These are phyloP conservation scores for Athalia rosae DNA, from an alignment of 2,888 invertebrate genomes.

Conservation along the genomic window DNA sequence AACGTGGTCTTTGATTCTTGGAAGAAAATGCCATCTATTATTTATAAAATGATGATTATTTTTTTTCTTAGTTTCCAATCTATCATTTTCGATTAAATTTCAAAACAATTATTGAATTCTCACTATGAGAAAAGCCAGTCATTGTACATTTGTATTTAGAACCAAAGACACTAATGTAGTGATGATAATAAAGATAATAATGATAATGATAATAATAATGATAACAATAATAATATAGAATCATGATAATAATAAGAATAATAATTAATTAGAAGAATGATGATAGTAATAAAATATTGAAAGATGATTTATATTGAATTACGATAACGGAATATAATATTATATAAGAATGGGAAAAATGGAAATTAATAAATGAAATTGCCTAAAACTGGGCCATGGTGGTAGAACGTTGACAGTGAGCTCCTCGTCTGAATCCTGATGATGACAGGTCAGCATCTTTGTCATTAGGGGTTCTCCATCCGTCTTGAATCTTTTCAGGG, in stretches of 20 bases:
- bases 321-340: constrained; percentile 50
- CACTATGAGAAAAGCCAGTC: constrained; percentile 4
- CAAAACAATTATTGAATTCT: constrained; percentile 1
- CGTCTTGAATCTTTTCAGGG: constrained; percentile 72
- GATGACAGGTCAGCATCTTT: constrained; percentile 65
- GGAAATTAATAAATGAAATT: constrained; percentile 71
- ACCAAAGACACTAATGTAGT: constrained; percentile 43
- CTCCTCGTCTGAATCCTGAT: constrained; percentile 73
- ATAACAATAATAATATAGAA: constrained; percentile 51
- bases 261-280: constrained; percentile 46
- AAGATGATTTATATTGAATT: constrained; percentile 46
- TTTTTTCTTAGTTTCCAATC: not conserved
- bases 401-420: constrained; percentile 73
- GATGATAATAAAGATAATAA: constrained; percentile 44
- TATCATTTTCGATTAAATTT: not conserved
- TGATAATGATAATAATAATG: constrained; percentile 49
- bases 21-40: constrained; percentile 22
- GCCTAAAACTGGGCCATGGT: constrained; percentile 74
- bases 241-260: constrained; percentile 45
- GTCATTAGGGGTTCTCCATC: constrained; percentile 70
- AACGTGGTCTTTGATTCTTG: constrained; percentile 44
- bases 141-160: constrained; percentile 17
- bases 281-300: constrained; percentile 50
- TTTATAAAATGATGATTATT: not conserved
- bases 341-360: constrained; percentile 45